Evolutionary conservation across 2,797 vertebrate genomes (phyloP), one percentile per base, ranked within the genome.

Genomic region (Leptodactylus fallax): DNA sequence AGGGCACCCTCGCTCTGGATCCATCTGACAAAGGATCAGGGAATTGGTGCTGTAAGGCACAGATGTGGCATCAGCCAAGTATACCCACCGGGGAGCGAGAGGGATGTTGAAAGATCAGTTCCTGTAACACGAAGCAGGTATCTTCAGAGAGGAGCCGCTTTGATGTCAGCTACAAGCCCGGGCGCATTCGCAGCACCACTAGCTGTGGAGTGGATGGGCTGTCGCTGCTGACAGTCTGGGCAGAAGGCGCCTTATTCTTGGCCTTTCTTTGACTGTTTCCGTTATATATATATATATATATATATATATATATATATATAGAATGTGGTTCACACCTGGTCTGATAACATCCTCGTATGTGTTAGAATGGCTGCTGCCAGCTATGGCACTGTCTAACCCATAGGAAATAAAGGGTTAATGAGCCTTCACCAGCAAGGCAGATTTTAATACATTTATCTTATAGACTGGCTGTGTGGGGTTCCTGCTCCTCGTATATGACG

Each of bases 51-150:
- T 78, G 87, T 80, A 76, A 49, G 47, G 47, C 79, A 60, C 87
- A 89, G 87, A 79, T 89, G 83, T 85, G 87, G 79, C 84, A 83
- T 69, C 79, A 86, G 69, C 69, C 63, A 11, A 65, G 79, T 72
- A 45, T 83, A 58, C 79, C 87, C 87, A 81, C 3, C 36, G 84
- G 87, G 87, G 84, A 81, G 69, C 25, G n/a, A 25, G 76, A 53
- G 47, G 76, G 77, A 56, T 65, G 49, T 69, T 84, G 76, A 88
- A 63, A 79, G 84, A 86, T 89, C 71, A 71, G 61, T 83, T 86
- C 87, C 87, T 89, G 87, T 63, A 82, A 78, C 60, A 53, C 12
- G 23, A 56, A 74, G 16, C 83, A 76, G 83, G 83, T 81, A 85
- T 61, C 78, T 88, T 25, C 58, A 71, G 49, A 25, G 86, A 83